Percentiles rank a stretch among this genome's conserved stretches.
phyloP scores from a whole-genome alignment of 1,140 invertebrate genomes.

The Zaprionus ghesquierei region DNA sequence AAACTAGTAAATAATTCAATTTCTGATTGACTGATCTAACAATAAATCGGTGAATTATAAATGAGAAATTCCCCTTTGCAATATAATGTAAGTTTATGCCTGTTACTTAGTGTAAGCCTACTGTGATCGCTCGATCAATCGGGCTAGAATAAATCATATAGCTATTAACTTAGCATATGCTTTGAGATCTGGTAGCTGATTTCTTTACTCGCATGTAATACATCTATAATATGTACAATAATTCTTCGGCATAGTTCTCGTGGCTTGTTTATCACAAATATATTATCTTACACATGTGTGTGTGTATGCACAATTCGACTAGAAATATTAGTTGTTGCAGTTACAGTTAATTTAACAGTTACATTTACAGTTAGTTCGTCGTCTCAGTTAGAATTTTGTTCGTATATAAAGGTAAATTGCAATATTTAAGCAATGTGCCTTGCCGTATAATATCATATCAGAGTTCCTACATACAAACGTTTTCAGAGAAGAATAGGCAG shows the following conservation, averaged over 20 bases:
- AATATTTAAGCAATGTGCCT: slow-evolving; percentile 75
- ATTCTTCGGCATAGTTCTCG: slow-evolving; percentile 16
- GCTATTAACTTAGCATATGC: not conserved
- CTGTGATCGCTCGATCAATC: not conserved
- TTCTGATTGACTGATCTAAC: not conserved
- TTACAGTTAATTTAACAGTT: slow-evolving; percentile 19
- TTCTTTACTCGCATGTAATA: not conserved
- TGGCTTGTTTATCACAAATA: slow-evolving; percentile 72
- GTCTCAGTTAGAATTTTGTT: slow-evolving; percentile 24
- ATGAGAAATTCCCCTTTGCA: not conserved
- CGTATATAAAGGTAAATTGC: slow-evolving; percentile 74
- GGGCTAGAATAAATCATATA: not conserved
- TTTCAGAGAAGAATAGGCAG: not conserved
- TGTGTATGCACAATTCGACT: slow-evolving; percentile 14
- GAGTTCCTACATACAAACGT: slow-evolving; percentile 24
- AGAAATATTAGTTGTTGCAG: slow-evolving; percentile 5
- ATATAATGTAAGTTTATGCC: too few species aligned
- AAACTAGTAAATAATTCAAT: not conserved
- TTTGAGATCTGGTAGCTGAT: not conserved
- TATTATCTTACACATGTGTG: slow-evolving; percentile 58
- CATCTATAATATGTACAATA: not conserved
- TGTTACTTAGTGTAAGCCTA: not conserved
- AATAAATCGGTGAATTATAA: not conserved
- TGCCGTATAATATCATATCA: slow-evolving; percentile 55
- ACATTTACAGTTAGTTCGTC: slow-evolving; percentile 24